phyloP scores from a whole-genome alignment of 2,888 invertebrate species.

The Tanytarsus gracilentus region DNA sequence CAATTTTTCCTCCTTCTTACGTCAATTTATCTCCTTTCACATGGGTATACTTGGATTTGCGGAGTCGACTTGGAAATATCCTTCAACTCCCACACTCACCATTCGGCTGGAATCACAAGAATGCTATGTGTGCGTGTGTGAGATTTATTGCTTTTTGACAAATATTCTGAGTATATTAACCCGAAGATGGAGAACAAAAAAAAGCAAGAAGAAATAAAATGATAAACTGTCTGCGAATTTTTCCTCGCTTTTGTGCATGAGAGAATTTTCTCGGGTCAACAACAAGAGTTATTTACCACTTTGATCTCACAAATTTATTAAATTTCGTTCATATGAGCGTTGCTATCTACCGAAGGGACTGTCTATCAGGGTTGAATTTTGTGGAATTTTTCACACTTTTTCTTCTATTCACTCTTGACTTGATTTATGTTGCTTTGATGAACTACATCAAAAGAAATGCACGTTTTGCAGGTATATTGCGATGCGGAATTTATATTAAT shows the following conservation, averaged over 20 bases:
- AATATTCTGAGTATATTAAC: slow-evolving; percentile 9
- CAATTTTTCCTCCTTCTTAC: not conserved
- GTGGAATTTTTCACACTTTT: not conserved
- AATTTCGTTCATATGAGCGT: not conserved
- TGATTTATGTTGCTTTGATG: slow-evolving; percentile 14
- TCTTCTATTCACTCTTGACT: not conserved
- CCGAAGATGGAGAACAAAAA: not conserved
- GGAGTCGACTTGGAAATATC: not conserved
- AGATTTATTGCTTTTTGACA: slow-evolving; percentile 2
- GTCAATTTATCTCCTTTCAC: not conserved
- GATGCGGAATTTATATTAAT: not conserved
- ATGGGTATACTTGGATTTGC: too few relatives aligned
- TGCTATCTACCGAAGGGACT: not conserved
- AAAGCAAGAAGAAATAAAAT: not conserved
- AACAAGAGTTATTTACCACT: not conserved
- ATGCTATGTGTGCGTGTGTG: not conserved
- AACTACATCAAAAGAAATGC: slow-evolving; percentile 14
- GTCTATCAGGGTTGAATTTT: too few relatives aligned
- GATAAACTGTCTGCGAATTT: slow-evolving; percentile 15
- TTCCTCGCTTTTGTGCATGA: not conserved
- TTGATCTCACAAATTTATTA: slow-evolving; percentile 1
- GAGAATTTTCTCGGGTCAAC: slow-evolving; percentile 3
- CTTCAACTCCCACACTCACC: not conserved
- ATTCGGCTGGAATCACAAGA: not conserved
- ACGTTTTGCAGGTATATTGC: slow-evolving; percentile 1